Conservation (phyloP, 2,797 vertebrate species). For the Pteronotus mesoamericanus region DNA sequence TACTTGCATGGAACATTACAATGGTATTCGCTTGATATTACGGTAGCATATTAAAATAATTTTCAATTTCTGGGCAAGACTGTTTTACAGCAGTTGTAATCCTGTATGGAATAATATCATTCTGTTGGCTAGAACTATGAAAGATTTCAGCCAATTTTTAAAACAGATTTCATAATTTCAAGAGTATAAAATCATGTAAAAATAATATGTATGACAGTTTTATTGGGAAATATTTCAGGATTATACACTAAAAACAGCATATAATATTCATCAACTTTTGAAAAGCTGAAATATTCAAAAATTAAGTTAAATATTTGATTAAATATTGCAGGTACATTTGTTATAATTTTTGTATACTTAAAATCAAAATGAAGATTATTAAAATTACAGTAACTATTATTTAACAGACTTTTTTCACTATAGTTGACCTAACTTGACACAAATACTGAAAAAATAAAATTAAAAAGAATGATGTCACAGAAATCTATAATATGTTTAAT, state of each 20-base stretch:
- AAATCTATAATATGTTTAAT: neutral
- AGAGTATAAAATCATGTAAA: neutral
- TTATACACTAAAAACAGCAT: neutral
- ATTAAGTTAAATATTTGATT: neutral
- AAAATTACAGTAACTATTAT: neutral
- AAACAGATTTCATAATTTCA: neutral
- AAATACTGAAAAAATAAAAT: slow-evolving; percentile 14
- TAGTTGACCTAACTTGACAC: neutral
- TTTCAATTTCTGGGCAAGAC: neutral
- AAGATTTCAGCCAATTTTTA: neutral
- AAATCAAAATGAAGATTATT: neutral
- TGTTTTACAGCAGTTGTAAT: neutral
- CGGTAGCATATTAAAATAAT: neutral
- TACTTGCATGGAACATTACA: no score
- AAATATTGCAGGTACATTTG: neutral
- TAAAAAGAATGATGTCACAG: neutral
- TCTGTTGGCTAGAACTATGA: neutral
- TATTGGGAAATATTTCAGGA: neutral
- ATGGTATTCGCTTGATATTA: neutral
- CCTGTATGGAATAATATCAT: neutral
- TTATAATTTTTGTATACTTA: slow-evolving; percentile 2
- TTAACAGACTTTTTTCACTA: neutral
- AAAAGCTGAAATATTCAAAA: neutral
- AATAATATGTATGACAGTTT: neutral
- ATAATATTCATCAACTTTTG: neutral